Percentiles rank a stretch among this genome's conserved stretches.
phyloP scores from a whole-genome alignment of 1,140 invertebrate genomes.

The Ostrea denselamellosa region DNA sequence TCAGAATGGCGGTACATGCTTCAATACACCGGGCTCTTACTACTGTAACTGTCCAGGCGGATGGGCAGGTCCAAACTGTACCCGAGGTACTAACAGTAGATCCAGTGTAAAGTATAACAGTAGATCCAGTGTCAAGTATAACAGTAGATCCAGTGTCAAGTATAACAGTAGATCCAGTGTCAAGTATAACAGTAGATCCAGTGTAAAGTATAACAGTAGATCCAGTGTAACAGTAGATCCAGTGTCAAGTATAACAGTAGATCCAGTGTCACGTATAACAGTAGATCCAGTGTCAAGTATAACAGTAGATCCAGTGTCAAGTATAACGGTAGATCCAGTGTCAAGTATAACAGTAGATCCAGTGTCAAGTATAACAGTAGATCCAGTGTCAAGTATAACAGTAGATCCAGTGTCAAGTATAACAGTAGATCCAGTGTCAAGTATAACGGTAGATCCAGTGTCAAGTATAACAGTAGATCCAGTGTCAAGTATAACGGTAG shows the following conservation, averaged over 20 bases:
- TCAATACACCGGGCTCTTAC: constrained; percentile 50
- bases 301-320: too few relatives aligned
- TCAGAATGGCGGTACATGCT: constrained; percentile 53
- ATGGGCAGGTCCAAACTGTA: constrained; percentile 85
- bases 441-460: too few relatives aligned
- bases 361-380: constrained; percentile 88
- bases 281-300: too few relatives aligned
- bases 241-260: constrained; percentile 88
- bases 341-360: too few relatives aligned
- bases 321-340: constrained; percentile 83
- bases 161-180: constrained; percentile 82
- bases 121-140: constrained; percentile 43
- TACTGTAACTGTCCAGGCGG: constrained; percentile 48
- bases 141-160: too few relatives aligned
- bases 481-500: too few relatives aligned
- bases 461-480: constrained; percentile 86
- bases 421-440: constrained; percentile 82
- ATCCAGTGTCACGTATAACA: too few relatives aligned
- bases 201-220: constrained; percentile 87
- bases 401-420: too few relatives aligned
- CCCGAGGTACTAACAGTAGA: constrained; percentile 88
- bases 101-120: constrained; percentile 85
- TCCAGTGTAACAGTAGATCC: too few relatives aligned
- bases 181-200: too few relatives aligned
- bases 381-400: too few relatives aligned